Conservation (phyloP, 92 coral and sea anemone species). For the Isaurus tuberculatus region DNA sequence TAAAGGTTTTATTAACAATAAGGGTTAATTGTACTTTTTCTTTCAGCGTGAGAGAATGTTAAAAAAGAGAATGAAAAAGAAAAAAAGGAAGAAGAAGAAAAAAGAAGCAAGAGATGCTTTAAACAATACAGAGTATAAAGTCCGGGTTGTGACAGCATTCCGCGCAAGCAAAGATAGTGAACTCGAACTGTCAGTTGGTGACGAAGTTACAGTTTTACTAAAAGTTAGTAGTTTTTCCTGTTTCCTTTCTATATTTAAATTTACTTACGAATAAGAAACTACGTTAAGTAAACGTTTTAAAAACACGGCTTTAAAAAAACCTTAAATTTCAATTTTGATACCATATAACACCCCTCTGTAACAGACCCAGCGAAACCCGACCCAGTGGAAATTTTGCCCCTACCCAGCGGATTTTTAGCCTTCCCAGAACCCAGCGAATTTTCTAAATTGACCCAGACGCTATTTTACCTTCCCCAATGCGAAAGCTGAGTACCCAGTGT, state of each 20-base stretch:
- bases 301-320: neutral
- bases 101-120: slow-evolving; percentile 29
- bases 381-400: no score
- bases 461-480: no score
- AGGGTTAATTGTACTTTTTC: neutral
- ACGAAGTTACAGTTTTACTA: slow-evolving; percentile 73
- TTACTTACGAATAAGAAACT: neutral
- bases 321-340: neutral
- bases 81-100: slow-evolving; percentile 62
- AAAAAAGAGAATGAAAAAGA: slow-evolving; percentile 84
- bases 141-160: slow-evolving; percentile 82
- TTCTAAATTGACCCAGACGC: no score
- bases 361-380: no score
- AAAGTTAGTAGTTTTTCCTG: slow-evolving; percentile 49
- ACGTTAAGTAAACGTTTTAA: no score
- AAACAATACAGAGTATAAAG: slow-evolving; percentile 70
- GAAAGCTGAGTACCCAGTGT: no score
- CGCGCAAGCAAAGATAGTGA: slow-evolving; percentile 67
- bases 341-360: no score
- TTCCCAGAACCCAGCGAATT: no score
- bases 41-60: slow-evolving; percentile 80
- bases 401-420: no score
- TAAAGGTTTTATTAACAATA: neutral
- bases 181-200: slow-evolving; percentile 83
- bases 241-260: neutral